Evolutionary conservation across 2,888 invertebrate genomes (phyloP).

Genomic region (Epicampocera succincta): DNA sequence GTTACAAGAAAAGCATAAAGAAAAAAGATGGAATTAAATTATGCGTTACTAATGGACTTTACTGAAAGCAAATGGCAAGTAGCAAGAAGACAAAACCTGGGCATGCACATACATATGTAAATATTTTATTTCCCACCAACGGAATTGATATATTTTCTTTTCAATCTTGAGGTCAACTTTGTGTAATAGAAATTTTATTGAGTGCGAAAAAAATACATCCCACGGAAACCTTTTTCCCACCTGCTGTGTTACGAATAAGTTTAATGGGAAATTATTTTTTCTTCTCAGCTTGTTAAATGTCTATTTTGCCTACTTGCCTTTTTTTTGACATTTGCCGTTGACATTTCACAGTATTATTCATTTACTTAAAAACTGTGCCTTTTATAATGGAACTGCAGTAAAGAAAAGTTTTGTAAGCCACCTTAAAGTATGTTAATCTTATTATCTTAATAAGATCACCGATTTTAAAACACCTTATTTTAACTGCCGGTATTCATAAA

Average conservation of each 20-base stretch:
- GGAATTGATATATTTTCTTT: conserved; percentile 36
- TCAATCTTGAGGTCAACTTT: conserved; percentile 29
- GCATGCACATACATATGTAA: not conserved
- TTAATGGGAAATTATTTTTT: no score
- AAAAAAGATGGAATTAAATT: conserved; percentile 54
- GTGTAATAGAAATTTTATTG: conserved; percentile 21
- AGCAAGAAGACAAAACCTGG: not conserved
- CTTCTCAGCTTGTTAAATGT: conserved; percentile 11
- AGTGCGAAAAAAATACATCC: not conserved
- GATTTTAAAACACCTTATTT: not conserved
- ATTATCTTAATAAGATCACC: not conserved
- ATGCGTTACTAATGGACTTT: conserved; percentile 65
- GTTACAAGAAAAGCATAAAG: conserved; percentile 16
- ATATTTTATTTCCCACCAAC: conserved; percentile 11
- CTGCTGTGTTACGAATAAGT: not conserved
- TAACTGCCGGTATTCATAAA: no score
- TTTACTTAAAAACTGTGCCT: conserved; percentile 16
- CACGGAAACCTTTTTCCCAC: not conserved
- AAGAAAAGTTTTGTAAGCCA: conserved; percentile 29
- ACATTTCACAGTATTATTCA: not conserved
- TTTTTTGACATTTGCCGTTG: not conserved
- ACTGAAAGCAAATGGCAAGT: conserved; percentile 35
- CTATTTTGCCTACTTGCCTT: conserved; percentile 30
- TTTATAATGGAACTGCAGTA: conserved; percentile 4
- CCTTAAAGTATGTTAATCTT: conserved; percentile 34